Evolutionary conservation across 2,113 vertebrate genomes (phyloP).

Genomic region (Oreochromis niloticus): DNA sequence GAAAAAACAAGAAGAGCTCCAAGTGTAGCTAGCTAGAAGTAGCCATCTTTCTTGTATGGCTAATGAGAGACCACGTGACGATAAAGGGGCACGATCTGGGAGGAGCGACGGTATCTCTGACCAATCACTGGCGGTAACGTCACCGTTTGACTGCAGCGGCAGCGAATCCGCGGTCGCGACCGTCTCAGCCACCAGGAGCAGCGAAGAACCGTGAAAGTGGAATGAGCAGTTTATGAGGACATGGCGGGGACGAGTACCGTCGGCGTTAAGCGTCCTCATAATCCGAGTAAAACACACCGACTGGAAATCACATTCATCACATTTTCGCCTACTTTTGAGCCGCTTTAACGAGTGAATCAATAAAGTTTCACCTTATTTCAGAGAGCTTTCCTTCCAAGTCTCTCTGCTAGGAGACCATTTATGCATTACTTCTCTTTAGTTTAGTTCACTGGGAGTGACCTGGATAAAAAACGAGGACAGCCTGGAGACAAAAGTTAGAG

Average conservation of each 20-base stretch:
- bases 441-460: not conserved
- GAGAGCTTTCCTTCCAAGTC: accelerated
- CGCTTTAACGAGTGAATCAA: not conserved
- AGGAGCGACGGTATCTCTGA: accelerated
- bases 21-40: accelerated
- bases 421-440: not conserved
- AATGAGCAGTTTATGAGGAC: not conserved
- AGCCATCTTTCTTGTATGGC: not conserved
- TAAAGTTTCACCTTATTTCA: not conserved
- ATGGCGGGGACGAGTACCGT: not conserved
- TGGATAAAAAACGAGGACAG: not conserved
- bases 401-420: not conserved
- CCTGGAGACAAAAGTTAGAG: not conserved
- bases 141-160: accelerated
- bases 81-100: accelerated
- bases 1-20: not conserved
- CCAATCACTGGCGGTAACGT: not conserved
- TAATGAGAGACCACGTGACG: not conserved
- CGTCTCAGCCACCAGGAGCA: not conserved
- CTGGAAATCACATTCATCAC: not conserved
- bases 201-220: not conserved
- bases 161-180: not conserved
- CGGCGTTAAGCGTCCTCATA: not conserved
- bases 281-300: accelerated
- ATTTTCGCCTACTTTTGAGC: not conserved